These are phyloP conservation scores for Pelodytes ibericus DNA, from an alignment of 2,797 vertebrate species.

Conservation along the genomic window DNA sequence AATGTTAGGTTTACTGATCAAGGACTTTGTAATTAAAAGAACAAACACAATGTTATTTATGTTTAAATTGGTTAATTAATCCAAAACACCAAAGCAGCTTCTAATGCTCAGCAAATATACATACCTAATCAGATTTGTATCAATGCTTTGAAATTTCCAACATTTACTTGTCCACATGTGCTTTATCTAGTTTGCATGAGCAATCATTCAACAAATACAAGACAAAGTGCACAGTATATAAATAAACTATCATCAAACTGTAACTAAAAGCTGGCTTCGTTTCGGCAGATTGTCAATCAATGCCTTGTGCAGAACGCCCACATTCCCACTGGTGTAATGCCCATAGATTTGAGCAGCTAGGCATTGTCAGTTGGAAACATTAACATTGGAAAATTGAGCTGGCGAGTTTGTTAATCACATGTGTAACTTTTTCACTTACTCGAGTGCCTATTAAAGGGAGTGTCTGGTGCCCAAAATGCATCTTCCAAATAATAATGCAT, in stretches of 20 bases:
- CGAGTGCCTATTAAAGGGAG: too few relatives aligned
- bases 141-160: neutral
- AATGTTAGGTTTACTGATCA: neutral
- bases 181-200: neutral
- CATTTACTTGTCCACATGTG: neutral
- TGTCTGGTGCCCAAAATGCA: too few relatives aligned
- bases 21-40: conserved; percentile 24
- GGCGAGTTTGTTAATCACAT: too few relatives aligned
- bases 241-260: neutral
- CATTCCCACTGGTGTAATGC: too few relatives aligned
- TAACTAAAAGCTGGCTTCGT: too few relatives aligned
- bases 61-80: conserved; percentile 19
- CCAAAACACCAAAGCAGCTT: conserved; percentile 14
- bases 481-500: too few relatives aligned
- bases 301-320: too few relatives aligned
- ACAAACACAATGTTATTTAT: conserved; percentile 34
- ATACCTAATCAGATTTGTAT: conserved; percentile 10
- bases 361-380: too few relatives aligned
- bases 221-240: neutral
- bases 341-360: too few relatives aligned
- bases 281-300: too few relatives aligned
- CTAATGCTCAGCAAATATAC: conserved; percentile 27
- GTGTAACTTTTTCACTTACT: too few relatives aligned
- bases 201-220: neutral
- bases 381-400: too few relatives aligned